phyloP scores from a whole-genome alignment of 1,140 invertebrate genomes.

The Micrasema longulum region DNA sequence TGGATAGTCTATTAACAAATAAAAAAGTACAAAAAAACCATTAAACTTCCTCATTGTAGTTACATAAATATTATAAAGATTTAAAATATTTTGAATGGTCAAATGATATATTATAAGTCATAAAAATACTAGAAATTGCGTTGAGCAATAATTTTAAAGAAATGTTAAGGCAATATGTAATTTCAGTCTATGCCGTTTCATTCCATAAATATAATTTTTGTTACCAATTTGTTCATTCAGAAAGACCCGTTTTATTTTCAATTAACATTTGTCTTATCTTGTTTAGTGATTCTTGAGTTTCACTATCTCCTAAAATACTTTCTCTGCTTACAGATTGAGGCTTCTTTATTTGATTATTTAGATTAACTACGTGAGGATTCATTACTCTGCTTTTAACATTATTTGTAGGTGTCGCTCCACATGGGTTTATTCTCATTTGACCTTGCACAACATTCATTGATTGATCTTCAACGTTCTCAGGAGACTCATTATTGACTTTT shows the following conservation, averaged over 20 bases:
- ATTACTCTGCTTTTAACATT: conserved; percentile 38
- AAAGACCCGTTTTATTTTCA: conserved; percentile 49
- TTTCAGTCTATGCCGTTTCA: conserved; percentile 33
- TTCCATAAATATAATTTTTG: background rate
- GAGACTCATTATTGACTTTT: conserved; percentile 48
- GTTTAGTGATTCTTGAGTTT: conserved; percentile 44
- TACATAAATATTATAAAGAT: too few relatives aligned
- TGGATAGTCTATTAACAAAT: too few relatives aligned
- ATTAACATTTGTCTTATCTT: conserved; percentile 52
- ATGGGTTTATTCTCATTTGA: conserved; percentile 66
- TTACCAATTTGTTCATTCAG: conserved; percentile 35
- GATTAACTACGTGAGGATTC: conserved; percentile 46
- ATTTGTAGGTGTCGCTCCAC: conserved; percentile 50
- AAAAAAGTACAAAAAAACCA: too few relatives aligned
- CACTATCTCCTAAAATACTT: conserved; percentile 18
- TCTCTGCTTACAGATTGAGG: conserved; percentile 14
- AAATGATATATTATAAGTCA: too few relatives aligned
- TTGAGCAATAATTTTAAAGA: background rate
- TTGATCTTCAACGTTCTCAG: conserved; percentile 61
- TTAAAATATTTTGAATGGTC: too few relatives aligned
- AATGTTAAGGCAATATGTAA: conserved; percentile 21
- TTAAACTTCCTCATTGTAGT: too few relatives aligned
- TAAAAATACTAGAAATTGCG: too few relatives aligned
- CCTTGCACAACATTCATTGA: conserved; percentile 67
- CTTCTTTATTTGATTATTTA: conserved; percentile 2